Percentiles rank a stretch among this genome's conserved stretches.
Conservation (phyloP, 1,140 invertebrate genomes). For the Danaus melanippus region DNA sequence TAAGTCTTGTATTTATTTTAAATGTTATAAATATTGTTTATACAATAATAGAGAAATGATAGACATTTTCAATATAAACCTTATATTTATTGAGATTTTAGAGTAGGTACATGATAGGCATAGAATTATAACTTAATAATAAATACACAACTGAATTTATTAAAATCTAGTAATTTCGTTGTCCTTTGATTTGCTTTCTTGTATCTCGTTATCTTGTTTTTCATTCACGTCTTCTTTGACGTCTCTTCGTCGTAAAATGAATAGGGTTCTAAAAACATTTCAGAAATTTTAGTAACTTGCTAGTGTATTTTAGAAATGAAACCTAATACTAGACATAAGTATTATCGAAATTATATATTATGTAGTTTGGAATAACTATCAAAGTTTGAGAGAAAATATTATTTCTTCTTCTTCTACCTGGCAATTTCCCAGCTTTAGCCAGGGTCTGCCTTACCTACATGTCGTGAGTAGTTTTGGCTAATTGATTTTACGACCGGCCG, state of each 20-base stretch:
- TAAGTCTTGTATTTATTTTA: background rate
- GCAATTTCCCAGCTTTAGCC: too few species aligned
- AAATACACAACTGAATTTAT: slow-evolving; percentile 27
- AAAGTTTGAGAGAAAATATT: too few species aligned
- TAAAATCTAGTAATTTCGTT: slow-evolving; percentile 58
- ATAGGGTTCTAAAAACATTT: slow-evolving; percentile 49
- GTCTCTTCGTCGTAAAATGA: slow-evolving; percentile 47
- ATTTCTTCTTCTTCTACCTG: too few species aligned
- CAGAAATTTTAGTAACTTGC: slow-evolving; percentile 1
- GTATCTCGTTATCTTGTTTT: slow-evolving; percentile 6
- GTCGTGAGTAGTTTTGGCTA: too few species aligned
- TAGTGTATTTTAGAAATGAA: background rate
- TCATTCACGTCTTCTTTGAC: slow-evolving; percentile 6
- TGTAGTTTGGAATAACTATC: too few species aligned
- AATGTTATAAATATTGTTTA: background rate
- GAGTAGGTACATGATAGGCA: slow-evolving; percentile 32
- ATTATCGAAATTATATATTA: too few species aligned
- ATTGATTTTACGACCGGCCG: too few species aligned
- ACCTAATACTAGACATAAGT: too few species aligned
- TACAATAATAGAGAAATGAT: slow-evolving; percentile 6
- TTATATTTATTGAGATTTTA: slow-evolving; percentile 61
- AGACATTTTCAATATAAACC: slow-evolving; percentile 38
- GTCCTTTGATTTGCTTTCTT: slow-evolving; percentile 36
- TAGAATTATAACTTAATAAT: slow-evolving; percentile 39
- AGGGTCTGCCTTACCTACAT: too few species aligned